Conservation (phyloP, 1,140 invertebrate genomes). For the Brachionus koreanus region DNA sequence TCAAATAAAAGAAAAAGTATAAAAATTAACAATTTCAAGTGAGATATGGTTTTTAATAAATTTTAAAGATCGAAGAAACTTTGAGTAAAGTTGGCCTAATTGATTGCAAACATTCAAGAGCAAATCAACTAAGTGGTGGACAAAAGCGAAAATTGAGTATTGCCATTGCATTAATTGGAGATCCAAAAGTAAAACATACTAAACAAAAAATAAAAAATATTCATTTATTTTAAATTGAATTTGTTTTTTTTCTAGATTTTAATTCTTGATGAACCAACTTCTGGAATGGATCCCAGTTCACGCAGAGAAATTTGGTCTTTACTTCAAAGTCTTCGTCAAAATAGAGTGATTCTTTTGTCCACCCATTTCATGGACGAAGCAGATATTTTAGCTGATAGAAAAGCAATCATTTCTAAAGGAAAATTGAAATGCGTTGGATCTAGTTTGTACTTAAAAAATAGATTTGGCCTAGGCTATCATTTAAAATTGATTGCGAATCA, state of each 20-base stretch:
- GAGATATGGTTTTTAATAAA: background rate
- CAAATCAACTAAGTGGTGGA: constrained; percentile 54
- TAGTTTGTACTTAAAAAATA: constrained; percentile 62
- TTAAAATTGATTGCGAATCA: background rate
- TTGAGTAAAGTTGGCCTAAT: background rate
- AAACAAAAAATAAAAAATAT: too few relatives aligned
- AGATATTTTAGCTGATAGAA: constrained; percentile 49
- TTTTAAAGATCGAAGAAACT: background rate
- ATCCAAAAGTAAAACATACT: constrained; percentile 51
- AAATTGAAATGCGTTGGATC: constrained; percentile 65
- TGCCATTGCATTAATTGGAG: constrained; percentile 59
- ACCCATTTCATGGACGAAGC: constrained; percentile 46
- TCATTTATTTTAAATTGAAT: too few relatives aligned
- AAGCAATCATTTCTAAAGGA: constrained; percentile 69
- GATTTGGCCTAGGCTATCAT: background rate
- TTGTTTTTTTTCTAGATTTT: constrained; percentile 61
- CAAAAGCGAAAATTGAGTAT: constrained; percentile 59
- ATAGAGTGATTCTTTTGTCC: constrained; percentile 45
- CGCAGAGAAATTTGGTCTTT: constrained; percentile 27
- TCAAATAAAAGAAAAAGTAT: constrained; percentile 28
- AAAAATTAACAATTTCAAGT: background rate
- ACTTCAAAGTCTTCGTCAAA: constrained; percentile 28
- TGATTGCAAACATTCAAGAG: background rate
- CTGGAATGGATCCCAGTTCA: constrained; percentile 80
- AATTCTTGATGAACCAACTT: constrained; percentile 74